phyloP scores from a whole-genome alignment of 2,888 invertebrate genomes.

The Eucriotettix oculatus region DNA sequence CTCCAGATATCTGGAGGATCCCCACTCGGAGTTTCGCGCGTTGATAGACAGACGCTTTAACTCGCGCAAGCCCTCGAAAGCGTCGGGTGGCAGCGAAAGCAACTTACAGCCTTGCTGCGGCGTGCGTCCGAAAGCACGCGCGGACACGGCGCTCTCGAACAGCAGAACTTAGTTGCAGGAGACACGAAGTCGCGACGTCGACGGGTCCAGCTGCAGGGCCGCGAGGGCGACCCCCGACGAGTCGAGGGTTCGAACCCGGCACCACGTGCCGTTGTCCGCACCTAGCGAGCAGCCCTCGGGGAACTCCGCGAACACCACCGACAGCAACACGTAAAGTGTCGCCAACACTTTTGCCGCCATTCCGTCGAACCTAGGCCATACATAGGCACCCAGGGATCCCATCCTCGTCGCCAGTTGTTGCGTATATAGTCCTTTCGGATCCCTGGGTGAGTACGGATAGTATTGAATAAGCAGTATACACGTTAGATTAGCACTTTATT shows the following conservation, averaged over 20 bases:
- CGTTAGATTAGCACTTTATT: too few relatives aligned
- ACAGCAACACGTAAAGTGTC: not conserved
- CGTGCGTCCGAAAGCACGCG: conserved; percentile 53
- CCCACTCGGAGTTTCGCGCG: conserved; percentile 68
- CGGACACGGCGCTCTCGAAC: conserved; percentile 59
- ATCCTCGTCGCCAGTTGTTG: too few relatives aligned
- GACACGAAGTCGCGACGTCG: conserved; percentile 53
- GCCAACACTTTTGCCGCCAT: not conserved
- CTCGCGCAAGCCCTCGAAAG: conserved; percentile 65
- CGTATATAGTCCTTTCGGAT: too few relatives aligned
- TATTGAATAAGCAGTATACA: too few relatives aligned
- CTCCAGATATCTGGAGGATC: conserved; percentile 49
- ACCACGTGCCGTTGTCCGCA: conserved; percentile 20
- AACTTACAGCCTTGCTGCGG: conserved; percentile 65
- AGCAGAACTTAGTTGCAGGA: conserved; percentile 62
- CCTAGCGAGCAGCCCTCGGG: not conserved
- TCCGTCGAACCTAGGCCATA: not conserved
- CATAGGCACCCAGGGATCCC: too few relatives aligned
- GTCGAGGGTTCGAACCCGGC: conserved; percentile 54
- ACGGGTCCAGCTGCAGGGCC: conserved; percentile 40
- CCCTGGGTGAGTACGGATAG: too few relatives aligned
- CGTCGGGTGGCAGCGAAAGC: conserved; percentile 52
- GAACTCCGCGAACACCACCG: not conserved
- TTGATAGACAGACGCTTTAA: conserved; percentile 62
- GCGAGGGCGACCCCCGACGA: conserved; percentile 48